Evolutionary conservation across 2,113 vertebrate genomes (phyloP), one percentile per base, ranked within the genome.

Genomic region (Elephantulus edwardii): DNA sequence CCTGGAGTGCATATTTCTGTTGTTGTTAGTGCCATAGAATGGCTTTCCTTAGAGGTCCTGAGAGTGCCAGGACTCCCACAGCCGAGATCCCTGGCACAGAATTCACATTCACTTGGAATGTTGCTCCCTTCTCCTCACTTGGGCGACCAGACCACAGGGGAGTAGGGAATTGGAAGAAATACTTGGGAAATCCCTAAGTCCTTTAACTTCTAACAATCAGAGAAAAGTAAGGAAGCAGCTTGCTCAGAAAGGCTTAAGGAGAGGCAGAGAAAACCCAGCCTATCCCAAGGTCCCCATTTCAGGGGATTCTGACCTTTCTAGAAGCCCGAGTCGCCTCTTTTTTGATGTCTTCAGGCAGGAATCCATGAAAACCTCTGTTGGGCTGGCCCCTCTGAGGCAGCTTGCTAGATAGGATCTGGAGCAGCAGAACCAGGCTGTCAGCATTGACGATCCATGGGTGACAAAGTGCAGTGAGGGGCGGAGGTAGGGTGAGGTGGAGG

Each of bases 271-370:
- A 74, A 46, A 30, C 44, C 42, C 26, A 7, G 42, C 35, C 88
- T 66, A 78, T 1, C 16, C 54, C 13, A n/a, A 76, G 42, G 60
- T 19, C 12, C 75, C 40, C 40, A 6, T 44, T 60, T 76, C 50
- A 72, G 78, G 83, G 44, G 20, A 81, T 88, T 93, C 96, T 93
- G 84, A 96, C 96, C 96, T 96, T 96, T 83, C 72, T 95, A 90
- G 96, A 95, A 90, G 96, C 96, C 81, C 95, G 95, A 22, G 54
- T 70, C 84, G 74, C 88, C 90, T 96, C 96, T 75, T 93, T 96
- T 94, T 88, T 95, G 94, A 96, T 96, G 90, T 96, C 96, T 91
- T 96, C 93, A 62, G 90, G 94, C 86, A 96, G 82, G 50, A 96
- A 96, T 93, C 96, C 96, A 92, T 94, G 89, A 72, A 97, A 92